phyloP scores from a whole-genome alignment of 23 tunicate genomes.

The Ciona savignyi region DNA sequence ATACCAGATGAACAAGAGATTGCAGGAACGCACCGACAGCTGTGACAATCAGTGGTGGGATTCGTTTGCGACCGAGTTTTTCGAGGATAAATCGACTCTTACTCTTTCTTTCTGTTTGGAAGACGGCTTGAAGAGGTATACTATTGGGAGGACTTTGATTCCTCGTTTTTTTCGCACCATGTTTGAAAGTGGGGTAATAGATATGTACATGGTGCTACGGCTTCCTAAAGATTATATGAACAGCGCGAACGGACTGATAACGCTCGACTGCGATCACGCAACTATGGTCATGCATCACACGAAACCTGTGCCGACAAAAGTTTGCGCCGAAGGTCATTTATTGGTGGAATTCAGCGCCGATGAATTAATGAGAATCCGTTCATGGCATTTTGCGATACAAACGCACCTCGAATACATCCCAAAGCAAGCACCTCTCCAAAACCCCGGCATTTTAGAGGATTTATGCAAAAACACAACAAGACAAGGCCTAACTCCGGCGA shows the following conservation, averaged over 20 bases:
- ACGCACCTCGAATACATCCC: constrained; percentile 68
- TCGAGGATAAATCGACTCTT: constrained; percentile 68
- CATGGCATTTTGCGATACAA: constrained; percentile 71
- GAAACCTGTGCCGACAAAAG: constrained; percentile 80
- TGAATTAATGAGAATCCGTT: constrained; percentile 65
- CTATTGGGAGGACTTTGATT: constrained; percentile 80
- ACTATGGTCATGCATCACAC: constrained; percentile 67
- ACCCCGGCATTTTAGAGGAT: constrained; percentile 63
- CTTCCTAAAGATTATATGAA: constrained; percentile 59
- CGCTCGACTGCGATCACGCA: constrained; percentile 65
- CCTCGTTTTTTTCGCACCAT: constrained; percentile 92
- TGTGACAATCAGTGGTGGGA: constrained; percentile 96
- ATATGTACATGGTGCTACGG: constrained; percentile 32
- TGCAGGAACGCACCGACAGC: constrained; percentile 61
- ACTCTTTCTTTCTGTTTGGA: constrained; percentile 69
- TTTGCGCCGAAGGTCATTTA: constrained; percentile 69
- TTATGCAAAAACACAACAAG: constrained; percentile 60
- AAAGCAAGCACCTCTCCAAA: constrained; percentile 47
- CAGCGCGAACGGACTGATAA: constrained; percentile 24
- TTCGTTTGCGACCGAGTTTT: constrained; percentile 65
- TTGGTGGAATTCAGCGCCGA: constrained; percentile 68
- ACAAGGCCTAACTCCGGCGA: constrained; percentile 53
- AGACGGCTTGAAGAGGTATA: constrained; percentile 70
- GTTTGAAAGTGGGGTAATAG: constrained; percentile 73
- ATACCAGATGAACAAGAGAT: constrained; percentile 50